Percentiles rank a stretch among this genome's conserved stretches.
These are phyloP conservation scores for Neogobius melanostomus DNA, from an alignment of 2,113 vertebrate genomes.

Conservation along the genomic window DNA sequence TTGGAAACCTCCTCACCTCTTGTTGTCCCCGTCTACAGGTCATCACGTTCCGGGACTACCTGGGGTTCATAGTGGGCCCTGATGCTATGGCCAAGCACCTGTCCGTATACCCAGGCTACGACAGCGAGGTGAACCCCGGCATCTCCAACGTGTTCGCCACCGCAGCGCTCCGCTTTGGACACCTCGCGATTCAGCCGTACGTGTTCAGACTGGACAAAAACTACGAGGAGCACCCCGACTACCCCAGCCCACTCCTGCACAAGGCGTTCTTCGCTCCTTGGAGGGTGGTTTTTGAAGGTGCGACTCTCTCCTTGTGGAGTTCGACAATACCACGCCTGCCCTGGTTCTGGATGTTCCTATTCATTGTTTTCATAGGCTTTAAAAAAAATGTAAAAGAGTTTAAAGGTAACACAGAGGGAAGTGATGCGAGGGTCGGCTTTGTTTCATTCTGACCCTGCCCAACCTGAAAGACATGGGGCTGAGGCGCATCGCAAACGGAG, in stretches of 20 bases:
- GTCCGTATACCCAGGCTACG: slow-evolving; percentile 75
- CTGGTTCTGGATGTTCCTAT: too few species aligned
- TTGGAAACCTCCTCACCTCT: not conserved
- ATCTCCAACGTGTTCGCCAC: slow-evolving; percentile 85
- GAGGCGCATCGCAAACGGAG: too few species aligned
- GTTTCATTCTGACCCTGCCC: too few species aligned
- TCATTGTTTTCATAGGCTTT: too few species aligned
- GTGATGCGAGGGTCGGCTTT: too few species aligned
- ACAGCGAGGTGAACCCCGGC: slow-evolving; percentile 76
- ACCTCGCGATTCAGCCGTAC: slow-evolving; percentile 80
- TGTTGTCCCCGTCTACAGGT: slow-evolving; percentile 68
- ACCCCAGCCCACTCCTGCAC: slow-evolving; percentile 73
- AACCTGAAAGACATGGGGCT: too few species aligned
- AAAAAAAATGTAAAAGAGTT: too few species aligned
- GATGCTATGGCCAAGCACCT: slow-evolving; percentile 48
- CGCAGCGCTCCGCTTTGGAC: slow-evolving; percentile 84
- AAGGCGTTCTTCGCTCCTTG: slow-evolving; percentile 80
- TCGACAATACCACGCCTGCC: too few species aligned
- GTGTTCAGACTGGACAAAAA: slow-evolving; percentile 77
- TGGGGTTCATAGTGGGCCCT: slow-evolving; percentile 76
- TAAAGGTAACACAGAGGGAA: too few species aligned
- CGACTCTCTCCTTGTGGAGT: not conserved
- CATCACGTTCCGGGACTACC: slow-evolving; percentile 84
- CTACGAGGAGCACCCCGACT: slow-evolving; percentile 58
- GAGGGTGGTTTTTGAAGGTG: slow-evolving; percentile 84